Base-by-base conservation (phyloP, 2,888 invertebrate species). In the Ophion costatus region DNA sequence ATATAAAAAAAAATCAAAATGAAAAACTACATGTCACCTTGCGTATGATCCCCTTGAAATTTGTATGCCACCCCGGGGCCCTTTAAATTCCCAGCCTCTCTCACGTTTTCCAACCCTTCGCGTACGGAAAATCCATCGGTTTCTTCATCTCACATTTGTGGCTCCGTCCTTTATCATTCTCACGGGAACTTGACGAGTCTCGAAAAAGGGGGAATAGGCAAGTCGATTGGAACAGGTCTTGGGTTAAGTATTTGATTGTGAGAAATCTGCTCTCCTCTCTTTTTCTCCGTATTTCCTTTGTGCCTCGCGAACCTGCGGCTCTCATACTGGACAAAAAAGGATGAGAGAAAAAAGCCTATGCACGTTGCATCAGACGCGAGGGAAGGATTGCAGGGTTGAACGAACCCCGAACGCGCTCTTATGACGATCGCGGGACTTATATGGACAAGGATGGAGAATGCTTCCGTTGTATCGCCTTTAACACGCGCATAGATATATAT, bases 331-430 rank as follows among this genome's bases (percentile, higher is more conserved):
- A 20, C 22, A 9, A 78, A 80, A 80, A 77, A 85, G 86, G 80
- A 86, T 83, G 14, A 38, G 14, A 11, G 6, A 38, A 38, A 75
- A 87, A 81, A 70, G 80, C 76, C 71, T 78, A 87, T 86, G 57
- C 24, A 59, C 87, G 88, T 91, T 90, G 88, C 89, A 89, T 90
- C 90, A 88, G 84, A 82, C n/a, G 66, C 22, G 71, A 79, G 69
- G 64, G 77, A 81, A 86, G 86, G 86, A 84, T 85, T 56, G 45
- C 63, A 79, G 84, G 84, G 84, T 84, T 84, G 84, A 84, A 84
- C 84, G 82, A 84, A 81, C 84, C 84, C 79, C 73, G 82, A 84
- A 82, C 84, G 82, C 82, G 81, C 45, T 71, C 61, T 63, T 38
- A 56, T 24, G 63, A 33, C 84, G 63, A 77, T 67, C 67, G 71